Percentiles rank a stretch among this genome's conserved stretches.
These are phyloP conservation scores for Anguilla marmorata DNA, from an alignment of 2,797 vertebrate genomes.

Conservation along the genomic window DNA sequence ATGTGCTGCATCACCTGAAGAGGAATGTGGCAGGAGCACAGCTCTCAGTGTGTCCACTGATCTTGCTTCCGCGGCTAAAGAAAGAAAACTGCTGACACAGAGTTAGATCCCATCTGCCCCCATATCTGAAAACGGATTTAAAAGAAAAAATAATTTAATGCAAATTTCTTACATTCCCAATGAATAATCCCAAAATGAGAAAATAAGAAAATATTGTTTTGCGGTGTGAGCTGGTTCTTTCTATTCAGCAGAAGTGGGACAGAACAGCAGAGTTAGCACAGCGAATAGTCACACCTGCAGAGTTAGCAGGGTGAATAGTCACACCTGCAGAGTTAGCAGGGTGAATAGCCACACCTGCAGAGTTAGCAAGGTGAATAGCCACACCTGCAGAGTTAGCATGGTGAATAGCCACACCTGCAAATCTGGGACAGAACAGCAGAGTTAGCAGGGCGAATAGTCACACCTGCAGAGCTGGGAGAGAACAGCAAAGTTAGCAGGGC, in stretches of 20 bases:
- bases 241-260: not conserved
- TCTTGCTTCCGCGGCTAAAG: not conserved
- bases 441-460: too few relatives aligned
- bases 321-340: too few relatives aligned
- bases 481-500: too few relatives aligned
- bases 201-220: not conserved
- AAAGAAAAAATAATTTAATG: too few relatives aligned
- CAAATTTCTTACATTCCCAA: too few relatives aligned
- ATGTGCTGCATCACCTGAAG: not conserved
- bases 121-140: not conserved
- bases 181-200: not conserved
- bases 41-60: not conserved
- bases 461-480: too few relatives aligned
- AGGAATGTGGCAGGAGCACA: not conserved
- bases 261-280: not conserved
- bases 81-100: not conserved
- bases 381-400: too few relatives aligned
- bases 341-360: slow-evolving; percentile 25
- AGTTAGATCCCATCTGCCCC: not conserved
- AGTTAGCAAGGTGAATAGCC: not conserved
- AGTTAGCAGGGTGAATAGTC: too few relatives aligned
- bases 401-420: too few relatives aligned
- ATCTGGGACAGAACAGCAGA: too few relatives aligned
- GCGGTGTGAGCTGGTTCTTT: too few relatives aligned
- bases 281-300: too few relatives aligned